phyloP scores from a whole-genome alignment of 2,797 vertebrate species.

The Cyclopterus lumpus region DNA sequence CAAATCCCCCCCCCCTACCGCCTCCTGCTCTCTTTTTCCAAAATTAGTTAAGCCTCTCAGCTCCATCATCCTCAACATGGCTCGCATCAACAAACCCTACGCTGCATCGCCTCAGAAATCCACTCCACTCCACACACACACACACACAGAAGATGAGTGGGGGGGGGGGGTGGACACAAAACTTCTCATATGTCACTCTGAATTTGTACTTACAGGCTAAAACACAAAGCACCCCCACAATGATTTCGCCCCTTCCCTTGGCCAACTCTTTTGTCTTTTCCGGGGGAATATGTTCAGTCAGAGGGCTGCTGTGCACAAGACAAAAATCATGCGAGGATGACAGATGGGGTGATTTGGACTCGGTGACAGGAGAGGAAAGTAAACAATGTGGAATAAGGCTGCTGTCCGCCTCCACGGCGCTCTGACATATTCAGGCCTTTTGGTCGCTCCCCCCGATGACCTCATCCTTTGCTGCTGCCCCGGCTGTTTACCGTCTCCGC shows the following conservation, averaged over 20 bases:
- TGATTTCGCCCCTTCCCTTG: slow-evolving; percentile 37
- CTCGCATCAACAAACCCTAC: slow-evolving; percentile 78
- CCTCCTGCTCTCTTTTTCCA: slow-evolving; percentile 79
- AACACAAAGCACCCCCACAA: slow-evolving; percentile 65
- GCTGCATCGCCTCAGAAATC: slow-evolving; percentile 66
- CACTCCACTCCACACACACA: slow-evolving; percentile 44
- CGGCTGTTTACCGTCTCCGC: slow-evolving; percentile 49
- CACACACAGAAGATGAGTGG: slow-evolving; percentile 22
- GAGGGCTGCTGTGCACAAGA: slow-evolving; percentile 24
- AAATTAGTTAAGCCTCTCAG: slow-evolving; percentile 88
- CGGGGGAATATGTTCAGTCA: slow-evolving; percentile 40
- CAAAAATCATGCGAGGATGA: slow-evolving; percentile 49
- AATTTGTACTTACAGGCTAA: slow-evolving; percentile 71
- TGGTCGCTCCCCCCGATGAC: slow-evolving; percentile 68
- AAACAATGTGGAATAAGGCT: slow-evolving; percentile 54
- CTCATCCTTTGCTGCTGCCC: slow-evolving; percentile 51
- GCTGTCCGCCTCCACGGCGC: slow-evolving; percentile 38
- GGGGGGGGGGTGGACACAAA: background rate
- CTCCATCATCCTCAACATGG: slow-evolving; percentile 84
- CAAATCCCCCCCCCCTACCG: slow-evolving; percentile 78
- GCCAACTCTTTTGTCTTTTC: slow-evolving; percentile 52
- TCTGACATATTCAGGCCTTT: slow-evolving; percentile 79
- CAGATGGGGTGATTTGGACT: slow-evolving; percentile 57
- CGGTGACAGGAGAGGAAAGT: slow-evolving; percentile 47
- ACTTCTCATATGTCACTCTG: slow-evolving; percentile 72